Conservation (phyloP, 2,113 vertebrate genomes). For the Nycticebus coucang region DNA sequence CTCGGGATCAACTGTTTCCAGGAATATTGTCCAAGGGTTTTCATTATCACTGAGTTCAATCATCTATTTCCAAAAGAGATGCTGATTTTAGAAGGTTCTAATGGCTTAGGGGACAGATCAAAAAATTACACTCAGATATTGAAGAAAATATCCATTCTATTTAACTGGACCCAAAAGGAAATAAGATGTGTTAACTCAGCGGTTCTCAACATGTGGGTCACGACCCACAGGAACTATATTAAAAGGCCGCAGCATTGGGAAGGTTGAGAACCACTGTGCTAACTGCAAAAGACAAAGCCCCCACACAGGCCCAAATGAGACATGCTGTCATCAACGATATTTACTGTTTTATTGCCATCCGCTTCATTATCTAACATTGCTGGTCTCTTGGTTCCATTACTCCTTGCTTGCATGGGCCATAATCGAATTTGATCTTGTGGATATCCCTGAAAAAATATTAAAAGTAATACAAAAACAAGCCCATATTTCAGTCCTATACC, state of each 20-base stretch:
- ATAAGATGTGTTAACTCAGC: background rate
- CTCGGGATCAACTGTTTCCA: constrained; percentile 99
- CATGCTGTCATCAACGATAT: constrained; percentile 55
- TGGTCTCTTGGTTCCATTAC: constrained; percentile 98
- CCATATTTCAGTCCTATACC: background rate
- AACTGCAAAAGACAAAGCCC: background rate
- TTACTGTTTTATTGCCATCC: constrained; percentile 98
- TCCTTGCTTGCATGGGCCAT: constrained; percentile 99
- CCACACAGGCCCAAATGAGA: background rate
- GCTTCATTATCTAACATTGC: constrained; percentile 99
- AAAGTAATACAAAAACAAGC: background rate
- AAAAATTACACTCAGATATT: background rate
- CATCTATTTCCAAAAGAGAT: constrained; percentile 89
- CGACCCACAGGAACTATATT: too few relatives aligned
- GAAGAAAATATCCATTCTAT: background rate
- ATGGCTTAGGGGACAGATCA: background rate
- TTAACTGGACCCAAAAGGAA: background rate
- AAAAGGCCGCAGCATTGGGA: too few relatives aligned
- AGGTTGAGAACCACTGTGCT: too few relatives aligned
- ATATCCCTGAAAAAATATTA: constrained; percentile 90
- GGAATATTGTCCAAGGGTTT: constrained; percentile 99
- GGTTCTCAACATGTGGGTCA: too few relatives aligned
- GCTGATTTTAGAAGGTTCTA: constrained; percentile 20
- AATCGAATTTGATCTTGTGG: constrained; percentile 99
- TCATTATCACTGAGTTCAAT: constrained; percentile 99